A percentile compares a stretch with the other conserved stretches of the same genome.
phyloP scores from a whole-genome alignment of 2,888 invertebrate species.

The Brenthis ino region DNA sequence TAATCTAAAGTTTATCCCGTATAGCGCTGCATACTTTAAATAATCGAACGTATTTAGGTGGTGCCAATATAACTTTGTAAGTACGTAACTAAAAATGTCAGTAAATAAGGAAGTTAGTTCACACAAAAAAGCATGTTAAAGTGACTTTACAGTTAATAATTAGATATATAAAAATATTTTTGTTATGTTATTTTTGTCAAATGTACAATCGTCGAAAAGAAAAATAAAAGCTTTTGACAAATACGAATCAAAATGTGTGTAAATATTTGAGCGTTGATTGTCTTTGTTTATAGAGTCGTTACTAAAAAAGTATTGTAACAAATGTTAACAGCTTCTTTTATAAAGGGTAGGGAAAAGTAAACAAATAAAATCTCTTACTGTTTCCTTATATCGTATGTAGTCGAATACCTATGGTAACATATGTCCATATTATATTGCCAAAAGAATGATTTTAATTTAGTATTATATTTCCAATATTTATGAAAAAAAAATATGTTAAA shows the following conservation, averaged over 20 bases:
- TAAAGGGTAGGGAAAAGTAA: slow-evolving; percentile 61
- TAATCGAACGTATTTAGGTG: slow-evolving; percentile 1
- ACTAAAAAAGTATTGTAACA: slow-evolving; percentile 68
- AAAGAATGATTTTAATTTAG: no score
- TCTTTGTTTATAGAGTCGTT: slow-evolving; percentile 74
- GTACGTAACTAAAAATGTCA: neutral
- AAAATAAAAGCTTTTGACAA: slow-evolving; percentile 35
- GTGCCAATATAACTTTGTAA: slow-evolving; percentile 8
- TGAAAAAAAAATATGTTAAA: no score
- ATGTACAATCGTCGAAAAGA: slow-evolving; percentile 15
- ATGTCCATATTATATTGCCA: no score
- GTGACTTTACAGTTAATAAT: neutral
- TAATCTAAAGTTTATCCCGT: slow-evolving; percentile 26
- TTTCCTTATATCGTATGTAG: slow-evolving; percentile 10
- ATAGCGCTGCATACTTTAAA: slow-evolving; percentile 15
- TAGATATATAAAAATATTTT: neutral
- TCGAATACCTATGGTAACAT: neutral
- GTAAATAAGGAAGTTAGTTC: neutral
- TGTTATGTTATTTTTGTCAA: slow-evolving; percentile 7
- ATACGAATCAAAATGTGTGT: slow-evolving; percentile 55
- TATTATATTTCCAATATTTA: no score
- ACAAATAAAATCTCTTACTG: slow-evolving; percentile 59
- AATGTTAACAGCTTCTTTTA: slow-evolving; percentile 71
- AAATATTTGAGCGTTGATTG: slow-evolving; percentile 71
- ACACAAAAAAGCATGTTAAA: neutral